Conservation (phyloP, 2,888 invertebrate genomes). For the Mesochorus sp. region DNA sequence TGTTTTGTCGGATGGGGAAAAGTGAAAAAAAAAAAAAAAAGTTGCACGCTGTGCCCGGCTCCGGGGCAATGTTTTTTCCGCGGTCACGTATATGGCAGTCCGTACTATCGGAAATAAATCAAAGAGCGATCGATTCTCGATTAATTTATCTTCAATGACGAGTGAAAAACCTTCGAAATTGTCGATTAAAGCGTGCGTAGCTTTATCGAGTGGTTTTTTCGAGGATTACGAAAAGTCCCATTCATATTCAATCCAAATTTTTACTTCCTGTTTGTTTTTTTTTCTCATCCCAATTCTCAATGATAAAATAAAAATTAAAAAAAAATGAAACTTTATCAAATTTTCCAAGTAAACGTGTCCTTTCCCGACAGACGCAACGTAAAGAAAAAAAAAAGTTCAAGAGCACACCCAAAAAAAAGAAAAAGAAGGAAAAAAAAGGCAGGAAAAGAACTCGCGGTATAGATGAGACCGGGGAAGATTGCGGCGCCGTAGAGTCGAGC, state of each 20-base stretch:
- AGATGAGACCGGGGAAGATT: constrained; percentile 4
- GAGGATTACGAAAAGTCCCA: too few relatives aligned
- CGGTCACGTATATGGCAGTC: neutral
- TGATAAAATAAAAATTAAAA: too few relatives aligned
- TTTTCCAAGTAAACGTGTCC: too few relatives aligned
- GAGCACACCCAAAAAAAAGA: neutral
- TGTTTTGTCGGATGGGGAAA: constrained; percentile 26
- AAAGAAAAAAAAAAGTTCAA: constrained; percentile 1
- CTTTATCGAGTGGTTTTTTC: too few relatives aligned
- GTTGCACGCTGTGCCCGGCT: constrained; percentile 26
- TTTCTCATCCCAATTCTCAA: too few relatives aligned
- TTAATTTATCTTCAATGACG: constrained; percentile 22
- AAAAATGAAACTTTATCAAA: too few relatives aligned
- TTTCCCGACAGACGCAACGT: neutral
- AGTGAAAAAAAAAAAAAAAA: constrained; percentile 26
- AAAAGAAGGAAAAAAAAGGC: neutral
- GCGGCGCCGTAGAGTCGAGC: constrained; percentile 29
- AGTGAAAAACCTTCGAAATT: neutral
- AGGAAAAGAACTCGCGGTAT: constrained; percentile 20
- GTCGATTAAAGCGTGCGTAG: neutral
- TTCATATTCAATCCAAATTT: too few relatives aligned
- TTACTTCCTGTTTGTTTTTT: too few relatives aligned
- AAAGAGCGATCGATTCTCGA: constrained; percentile 24
- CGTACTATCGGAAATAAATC: constrained; percentile 32
- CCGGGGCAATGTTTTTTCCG: constrained; percentile 30